These are phyloP conservation scores for Thalassaphorura encarpata DNA, from an alignment of 1,140 invertebrate genomes.

Conservation along the genomic window DNA sequence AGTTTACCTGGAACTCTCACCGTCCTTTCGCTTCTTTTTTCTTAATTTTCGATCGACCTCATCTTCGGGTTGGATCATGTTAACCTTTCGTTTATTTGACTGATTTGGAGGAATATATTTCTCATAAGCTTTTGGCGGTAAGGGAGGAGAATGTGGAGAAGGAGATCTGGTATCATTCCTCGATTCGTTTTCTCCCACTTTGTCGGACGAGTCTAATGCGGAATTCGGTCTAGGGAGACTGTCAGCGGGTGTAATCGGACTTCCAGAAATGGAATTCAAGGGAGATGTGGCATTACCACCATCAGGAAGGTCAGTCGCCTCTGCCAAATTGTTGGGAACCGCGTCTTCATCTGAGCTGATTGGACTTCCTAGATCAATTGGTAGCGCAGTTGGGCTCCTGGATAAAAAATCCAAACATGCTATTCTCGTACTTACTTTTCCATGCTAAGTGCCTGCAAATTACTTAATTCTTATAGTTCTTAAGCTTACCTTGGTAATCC, in stretches of 20 bases:
- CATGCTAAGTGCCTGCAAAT: too few relatives aligned
- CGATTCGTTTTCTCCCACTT: background rate
- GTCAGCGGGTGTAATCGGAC: background rate
- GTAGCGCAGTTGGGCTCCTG: too few relatives aligned
- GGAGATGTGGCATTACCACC: background rate
- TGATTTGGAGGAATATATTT: constrained; percentile 15
- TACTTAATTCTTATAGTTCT: too few relatives aligned
- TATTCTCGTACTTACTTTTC: too few relatives aligned
- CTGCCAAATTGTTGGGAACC: too few relatives aligned
- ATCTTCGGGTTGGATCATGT: constrained; percentile 11
- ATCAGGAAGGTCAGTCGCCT: too few relatives aligned
- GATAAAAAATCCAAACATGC: too few relatives aligned
- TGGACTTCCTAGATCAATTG: constrained; percentile 18
- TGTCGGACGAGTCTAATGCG: background rate
- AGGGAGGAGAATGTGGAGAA: constrained; percentile 47
- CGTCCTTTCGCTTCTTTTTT: constrained; percentile 16
- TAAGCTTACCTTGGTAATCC: too few relatives aligned
- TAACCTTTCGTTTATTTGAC: constrained; percentile 5
- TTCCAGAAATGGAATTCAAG: background rate
- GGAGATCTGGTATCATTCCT: background rate
- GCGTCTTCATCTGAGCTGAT: constrained; percentile 24
- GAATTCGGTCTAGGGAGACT: background rate
- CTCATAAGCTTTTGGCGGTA: constrained; percentile 43
- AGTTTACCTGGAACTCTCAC: too few relatives aligned
- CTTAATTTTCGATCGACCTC: constrained; percentile 16